Evolutionary conservation across 2,797 vertebrate genomes (phyloP).

Genomic region (Lateolabrax maculatus): DNA sequence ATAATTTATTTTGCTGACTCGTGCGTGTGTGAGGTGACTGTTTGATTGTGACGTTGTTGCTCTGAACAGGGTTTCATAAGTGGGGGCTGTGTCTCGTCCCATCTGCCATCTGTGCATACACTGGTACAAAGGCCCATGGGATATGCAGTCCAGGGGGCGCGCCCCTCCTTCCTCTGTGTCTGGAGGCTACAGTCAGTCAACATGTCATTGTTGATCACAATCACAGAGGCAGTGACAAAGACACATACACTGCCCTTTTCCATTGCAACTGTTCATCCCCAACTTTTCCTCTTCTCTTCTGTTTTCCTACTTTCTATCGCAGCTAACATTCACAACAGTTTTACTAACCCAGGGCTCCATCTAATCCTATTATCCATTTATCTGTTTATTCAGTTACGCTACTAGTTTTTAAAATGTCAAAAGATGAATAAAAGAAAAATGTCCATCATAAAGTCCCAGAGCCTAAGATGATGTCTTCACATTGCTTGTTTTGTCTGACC

Average conservation of each 20-base stretch:
- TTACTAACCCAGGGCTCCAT: not conserved
- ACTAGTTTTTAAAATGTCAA: not conserved
- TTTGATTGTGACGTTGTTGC: conserved; percentile 43
- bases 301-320: not conserved
- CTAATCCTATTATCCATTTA: not conserved
- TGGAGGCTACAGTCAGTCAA: conserved; percentile 68
- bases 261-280: not conserved
- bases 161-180: conserved; percentile 32
- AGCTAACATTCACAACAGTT: not conserved
- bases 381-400: too few species aligned
- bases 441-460: not conserved
- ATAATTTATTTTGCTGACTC: conserved; percentile 48
- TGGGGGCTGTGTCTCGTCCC: conserved; percentile 55
- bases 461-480: not conserved
- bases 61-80: conserved; percentile 63
- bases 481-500: not conserved
- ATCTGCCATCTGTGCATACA: conserved; percentile 79
- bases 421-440: not conserved
- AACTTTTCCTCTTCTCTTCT: not conserved
- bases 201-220: conserved; percentile 63
- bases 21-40: conserved; percentile 1
- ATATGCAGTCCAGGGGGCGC: conserved; percentile 71
- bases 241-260: conserved; percentile 30
- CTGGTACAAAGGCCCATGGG: conserved; percentile 77
- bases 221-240: conserved; percentile 47